These are phyloP conservation scores for Vicugna pacos DNA, from an alignment of 2,113 vertebrate genomes.

Conservation along the genomic window DNA sequence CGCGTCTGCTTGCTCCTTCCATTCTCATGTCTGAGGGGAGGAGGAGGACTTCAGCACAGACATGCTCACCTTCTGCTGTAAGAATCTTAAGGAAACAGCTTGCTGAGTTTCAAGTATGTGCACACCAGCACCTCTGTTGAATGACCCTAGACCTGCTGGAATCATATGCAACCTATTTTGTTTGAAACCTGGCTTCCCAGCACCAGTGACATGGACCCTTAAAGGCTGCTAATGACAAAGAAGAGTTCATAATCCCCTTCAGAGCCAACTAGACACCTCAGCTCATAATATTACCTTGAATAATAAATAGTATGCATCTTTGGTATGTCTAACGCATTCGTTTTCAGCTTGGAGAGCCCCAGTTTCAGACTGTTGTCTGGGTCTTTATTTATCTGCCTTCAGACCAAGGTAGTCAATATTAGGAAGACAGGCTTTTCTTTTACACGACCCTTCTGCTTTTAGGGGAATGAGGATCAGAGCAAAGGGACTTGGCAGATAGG, in stretches of 20 bases:
- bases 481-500: neutral
- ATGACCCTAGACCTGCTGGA: neutral
- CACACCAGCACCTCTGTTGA: neutral
- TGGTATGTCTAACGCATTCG: neutral
- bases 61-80: neutral
- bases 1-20: neutral
- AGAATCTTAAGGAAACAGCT: neutral
- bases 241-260: neutral
- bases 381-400: neutral
- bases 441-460: neutral
- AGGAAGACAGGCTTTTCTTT: neutral
- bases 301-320: neutral
- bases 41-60: neutral
- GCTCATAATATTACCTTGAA: neutral
- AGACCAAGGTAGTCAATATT: neutral
- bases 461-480: neutral
- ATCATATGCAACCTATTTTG: neutral
- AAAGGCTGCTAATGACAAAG: neutral
- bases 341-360: neutral
- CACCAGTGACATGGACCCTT: neutral
- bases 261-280: neutral
- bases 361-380: neutral
- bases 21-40: neutral
- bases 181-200: conserved; percentile 6
- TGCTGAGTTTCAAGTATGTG: neutral